A percentile compares a stretch with the other conserved stretches of the same genome.
These are phyloP conservation scores for Phania funesta DNA, from an alignment of 2,888 invertebrate species.

Conservation along the genomic window DNA sequence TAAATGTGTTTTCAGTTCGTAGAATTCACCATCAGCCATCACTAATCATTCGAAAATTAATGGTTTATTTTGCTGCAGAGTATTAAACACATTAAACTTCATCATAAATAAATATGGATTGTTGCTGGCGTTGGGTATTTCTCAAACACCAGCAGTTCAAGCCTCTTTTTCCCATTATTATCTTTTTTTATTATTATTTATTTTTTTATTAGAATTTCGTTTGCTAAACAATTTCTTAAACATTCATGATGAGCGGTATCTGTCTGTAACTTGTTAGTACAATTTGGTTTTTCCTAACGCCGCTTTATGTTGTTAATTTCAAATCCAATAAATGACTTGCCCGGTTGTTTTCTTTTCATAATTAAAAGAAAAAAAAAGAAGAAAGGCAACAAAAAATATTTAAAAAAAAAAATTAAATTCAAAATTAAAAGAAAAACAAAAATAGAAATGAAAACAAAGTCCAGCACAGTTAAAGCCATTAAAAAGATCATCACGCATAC, in stretches of 20 bases:
- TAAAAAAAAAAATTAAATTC: conserved; percentile 4
- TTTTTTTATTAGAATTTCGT: neutral
- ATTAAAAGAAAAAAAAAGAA: conserved; percentile 27
- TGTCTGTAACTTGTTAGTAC: neutral
- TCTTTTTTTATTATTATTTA: neutral
- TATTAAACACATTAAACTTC: conserved; percentile 13
- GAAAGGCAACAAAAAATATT: neutral
- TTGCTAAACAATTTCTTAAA: conserved; percentile 20
- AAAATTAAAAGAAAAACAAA: neutral
- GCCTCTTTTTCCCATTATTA: conserved; percentile 6
- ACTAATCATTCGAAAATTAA: conserved; percentile 59
- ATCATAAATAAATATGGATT: conserved; percentile 46
- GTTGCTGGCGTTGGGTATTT: neutral
- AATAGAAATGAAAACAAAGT: conserved; percentile 17
- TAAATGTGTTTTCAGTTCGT: conserved; percentile 29
- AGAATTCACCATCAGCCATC: conserved; percentile 47
- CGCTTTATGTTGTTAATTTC: conserved; percentile 52
- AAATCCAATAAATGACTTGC: conserved; percentile 56
- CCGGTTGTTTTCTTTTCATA: conserved; percentile 34
- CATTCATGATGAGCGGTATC: neutral
- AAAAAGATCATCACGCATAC: conserved; percentile 17
- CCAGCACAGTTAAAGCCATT: conserved; percentile 46
- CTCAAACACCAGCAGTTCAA: neutral
- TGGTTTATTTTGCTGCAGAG: conserved; percentile 17
- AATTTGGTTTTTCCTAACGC: conserved; percentile 2